phyloP scores from a whole-genome alignment of 1,140 invertebrate species.

The Drosophila lini region DNA sequence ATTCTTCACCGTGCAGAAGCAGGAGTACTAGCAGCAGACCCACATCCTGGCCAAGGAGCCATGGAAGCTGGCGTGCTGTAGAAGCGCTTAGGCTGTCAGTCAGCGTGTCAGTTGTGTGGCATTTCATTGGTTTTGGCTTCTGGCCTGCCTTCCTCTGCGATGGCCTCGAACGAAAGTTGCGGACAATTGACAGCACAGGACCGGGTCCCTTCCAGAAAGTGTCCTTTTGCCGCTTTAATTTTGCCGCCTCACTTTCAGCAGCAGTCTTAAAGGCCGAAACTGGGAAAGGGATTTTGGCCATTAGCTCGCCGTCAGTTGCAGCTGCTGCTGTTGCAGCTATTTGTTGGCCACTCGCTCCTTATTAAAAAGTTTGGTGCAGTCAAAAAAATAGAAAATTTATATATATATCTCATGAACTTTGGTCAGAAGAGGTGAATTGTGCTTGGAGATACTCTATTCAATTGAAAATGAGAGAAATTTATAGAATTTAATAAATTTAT shows the following conservation, averaged over 20 bases:
- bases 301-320: slow-evolving; percentile 35
- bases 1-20: slow-evolving; percentile 2
- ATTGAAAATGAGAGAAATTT: too few species aligned
- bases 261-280: slow-evolving; percentile 18
- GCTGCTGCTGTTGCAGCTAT: slow-evolving; percentile 38
- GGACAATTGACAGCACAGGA: slow-evolving; percentile 43
- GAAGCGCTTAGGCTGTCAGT: slow-evolving; percentile 62
- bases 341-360: slow-evolving; percentile 30
- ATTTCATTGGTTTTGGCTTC: slow-evolving; percentile 52
- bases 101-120: slow-evolving; percentile 62
- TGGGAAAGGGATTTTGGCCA: slow-evolving; percentile 16
- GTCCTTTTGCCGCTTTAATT: slow-evolving; percentile 38
- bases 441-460: slow-evolving; percentile 15
- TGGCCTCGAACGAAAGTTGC: slow-evolving; percentile 37
- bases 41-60: slow-evolving; percentile 18
- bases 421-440: slow-evolving; percentile 35
- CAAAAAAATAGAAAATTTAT: slow-evolving; percentile 9
- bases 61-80: slow-evolving; percentile 13
- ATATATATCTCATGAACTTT: slow-evolving; percentile 54
- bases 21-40: background rate
- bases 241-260: background rate
- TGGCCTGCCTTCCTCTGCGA: slow-evolving; percentile 4
- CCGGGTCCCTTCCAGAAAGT: slow-evolving; percentile 16
- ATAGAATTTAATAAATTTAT: too few species aligned
- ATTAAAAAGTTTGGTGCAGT: slow-evolving; percentile 58